A percentile compares a stretch with the other conserved stretches of the same genome.
Conservation (phyloP, 2,888 invertebrate species). For the Trachelus stipa region DNA sequence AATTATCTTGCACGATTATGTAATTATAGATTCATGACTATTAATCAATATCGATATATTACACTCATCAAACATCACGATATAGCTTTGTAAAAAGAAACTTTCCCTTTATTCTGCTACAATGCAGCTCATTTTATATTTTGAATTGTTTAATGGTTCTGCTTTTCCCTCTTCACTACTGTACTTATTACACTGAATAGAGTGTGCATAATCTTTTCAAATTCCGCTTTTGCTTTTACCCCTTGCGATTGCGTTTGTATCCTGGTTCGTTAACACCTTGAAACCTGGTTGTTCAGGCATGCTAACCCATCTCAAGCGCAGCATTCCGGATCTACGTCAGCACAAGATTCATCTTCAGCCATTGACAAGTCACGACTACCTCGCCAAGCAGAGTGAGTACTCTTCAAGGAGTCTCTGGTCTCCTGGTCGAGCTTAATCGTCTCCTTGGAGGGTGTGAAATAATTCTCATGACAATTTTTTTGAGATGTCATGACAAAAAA, state of each 20-base stretch:
- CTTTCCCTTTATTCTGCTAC: background rate
- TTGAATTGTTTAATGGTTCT: background rate
- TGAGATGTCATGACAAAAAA: background rate
- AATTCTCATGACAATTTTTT: background rate
- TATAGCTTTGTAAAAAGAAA: background rate
- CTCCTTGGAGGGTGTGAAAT: background rate
- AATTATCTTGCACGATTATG: conserved; percentile 51
- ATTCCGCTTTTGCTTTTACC: conserved; percentile 25
- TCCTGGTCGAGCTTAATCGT: background rate
- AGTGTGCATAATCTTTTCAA: background rate
- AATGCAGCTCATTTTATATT: background rate
- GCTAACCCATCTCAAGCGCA: conserved; percentile 89
- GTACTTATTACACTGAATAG: background rate
- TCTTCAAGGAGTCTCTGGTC: conserved; percentile 1
- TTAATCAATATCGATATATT: background rate
- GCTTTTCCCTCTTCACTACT: background rate
- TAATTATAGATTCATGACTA: conserved; percentile 19
- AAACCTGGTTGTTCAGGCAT: conserved; percentile 75
- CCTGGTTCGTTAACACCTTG: conserved; percentile 61
- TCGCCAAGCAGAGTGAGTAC: conserved; percentile 63
- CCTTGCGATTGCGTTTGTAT: conserved; percentile 48
- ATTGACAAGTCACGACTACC: conserved; percentile 77
- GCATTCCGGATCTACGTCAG: conserved; percentile 87
- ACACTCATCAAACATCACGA: background rate
- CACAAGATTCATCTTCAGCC: conserved; percentile 80